These are phyloP conservation scores for Chauna torquata DNA, from an alignment of 2,113 vertebrate genomes.

Conservation along the genomic window DNA sequence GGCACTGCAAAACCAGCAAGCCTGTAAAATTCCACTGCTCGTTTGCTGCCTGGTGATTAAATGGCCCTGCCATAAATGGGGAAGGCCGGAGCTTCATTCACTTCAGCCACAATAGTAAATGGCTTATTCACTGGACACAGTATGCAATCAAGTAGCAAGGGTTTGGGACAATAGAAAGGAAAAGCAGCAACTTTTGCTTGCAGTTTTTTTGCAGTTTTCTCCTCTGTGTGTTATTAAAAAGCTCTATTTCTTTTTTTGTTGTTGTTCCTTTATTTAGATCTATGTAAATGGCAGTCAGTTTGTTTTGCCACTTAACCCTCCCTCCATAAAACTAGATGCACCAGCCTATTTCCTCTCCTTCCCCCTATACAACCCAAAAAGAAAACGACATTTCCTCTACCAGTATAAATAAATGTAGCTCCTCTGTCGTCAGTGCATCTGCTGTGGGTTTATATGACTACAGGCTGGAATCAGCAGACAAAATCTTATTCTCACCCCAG, in stretches of 20 bases:
- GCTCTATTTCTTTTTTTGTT: neutral
- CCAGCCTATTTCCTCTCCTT: slow-evolving; percentile 14
- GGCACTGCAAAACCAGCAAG: slow-evolving; percentile 44
- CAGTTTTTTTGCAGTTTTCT: neutral
- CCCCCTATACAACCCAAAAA: neutral
- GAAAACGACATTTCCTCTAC: slow-evolving; percentile 13
- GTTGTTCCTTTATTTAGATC: slow-evolving; percentile 8
- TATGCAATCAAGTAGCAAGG: neutral
- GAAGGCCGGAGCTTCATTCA: slow-evolving; percentile 54
- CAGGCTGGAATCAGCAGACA: neutral
- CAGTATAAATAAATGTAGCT: neutral
- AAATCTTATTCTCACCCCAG: neutral
- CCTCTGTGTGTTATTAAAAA: neutral
- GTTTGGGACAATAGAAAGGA: neutral
- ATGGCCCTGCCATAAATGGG: slow-evolving; percentile 68
- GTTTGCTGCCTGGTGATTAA: slow-evolving; percentile 36
- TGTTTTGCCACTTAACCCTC: slow-evolving; percentile 19
- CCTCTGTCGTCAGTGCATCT: neutral
- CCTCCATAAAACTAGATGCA: neutral
- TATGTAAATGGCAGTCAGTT: neutral
- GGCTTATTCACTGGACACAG: slow-evolving; percentile 18
- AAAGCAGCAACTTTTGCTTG: neutral
- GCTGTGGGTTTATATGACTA: neutral
- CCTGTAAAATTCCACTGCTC: slow-evolving; percentile 51
- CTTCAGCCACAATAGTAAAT: slow-evolving; percentile 2